These are phyloP conservation scores for Leucophenga maculata DNA, from an alignment of 2,888 invertebrate species.

Conservation along the genomic window DNA sequence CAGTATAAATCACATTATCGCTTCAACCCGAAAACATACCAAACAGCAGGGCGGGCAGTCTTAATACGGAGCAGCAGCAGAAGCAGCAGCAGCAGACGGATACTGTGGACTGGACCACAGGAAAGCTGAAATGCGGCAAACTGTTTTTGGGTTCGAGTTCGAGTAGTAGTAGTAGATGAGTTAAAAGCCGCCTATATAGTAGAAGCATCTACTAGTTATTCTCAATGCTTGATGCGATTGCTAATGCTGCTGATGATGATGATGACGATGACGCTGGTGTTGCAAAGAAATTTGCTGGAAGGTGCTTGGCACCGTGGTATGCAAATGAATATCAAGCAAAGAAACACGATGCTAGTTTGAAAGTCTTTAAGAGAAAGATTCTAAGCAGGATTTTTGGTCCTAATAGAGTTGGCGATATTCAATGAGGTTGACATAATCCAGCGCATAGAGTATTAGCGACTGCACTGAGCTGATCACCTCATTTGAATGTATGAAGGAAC, in stretches of 20 bases:
- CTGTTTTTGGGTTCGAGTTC: too few species aligned
- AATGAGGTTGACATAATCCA: too few species aligned
- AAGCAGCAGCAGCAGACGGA: conserved; percentile 4
- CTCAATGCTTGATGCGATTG: neutral
- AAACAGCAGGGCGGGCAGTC: neutral
- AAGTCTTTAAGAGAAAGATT: neutral
- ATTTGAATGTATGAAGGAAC: too few species aligned
- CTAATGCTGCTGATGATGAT: neutral
- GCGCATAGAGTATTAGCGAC: too few species aligned
- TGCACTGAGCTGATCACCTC: too few species aligned
- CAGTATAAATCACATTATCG: conserved; percentile 73
- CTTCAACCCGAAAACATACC: conserved; percentile 59
- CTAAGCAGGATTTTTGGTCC: too few species aligned
- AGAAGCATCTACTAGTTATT: neutral
- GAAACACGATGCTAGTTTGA: neutral
- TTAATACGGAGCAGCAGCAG: conserved; percentile 33
- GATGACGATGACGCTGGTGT: neutral
- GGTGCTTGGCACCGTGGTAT: conserved; percentile 6
- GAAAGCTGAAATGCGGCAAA: too few species aligned
- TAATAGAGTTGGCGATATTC: too few species aligned
- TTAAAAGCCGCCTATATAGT: conserved; percentile 13
- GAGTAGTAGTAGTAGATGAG: neutral
- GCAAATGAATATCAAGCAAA: neutral
- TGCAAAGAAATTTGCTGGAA: neutral
- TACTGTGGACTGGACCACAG: neutral